Conservation (phyloP, 1,140 invertebrate genomes). For the Drosophila ambigua region DNA sequence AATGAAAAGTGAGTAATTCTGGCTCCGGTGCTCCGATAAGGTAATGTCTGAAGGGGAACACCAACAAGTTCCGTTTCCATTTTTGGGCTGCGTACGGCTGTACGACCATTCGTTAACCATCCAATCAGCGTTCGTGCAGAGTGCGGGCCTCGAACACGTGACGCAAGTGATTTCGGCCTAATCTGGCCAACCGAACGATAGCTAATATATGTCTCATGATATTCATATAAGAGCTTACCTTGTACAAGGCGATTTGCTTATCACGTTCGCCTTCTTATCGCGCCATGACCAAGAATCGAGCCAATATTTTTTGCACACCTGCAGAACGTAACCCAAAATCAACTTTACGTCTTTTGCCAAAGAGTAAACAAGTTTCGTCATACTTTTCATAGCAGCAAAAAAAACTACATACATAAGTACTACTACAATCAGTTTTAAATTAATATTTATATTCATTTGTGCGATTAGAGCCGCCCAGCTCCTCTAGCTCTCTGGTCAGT, state of each 20-base stretch:
- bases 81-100: neutral
- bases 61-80: conserved; percentile 3
- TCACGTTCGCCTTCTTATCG: conserved; percentile 46
- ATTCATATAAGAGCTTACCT: conserved; percentile 50
- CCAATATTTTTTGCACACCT: conserved; percentile 56
- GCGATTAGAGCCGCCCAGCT: conserved; percentile 34
- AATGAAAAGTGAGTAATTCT: conserved; percentile 38
- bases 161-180: conserved; percentile 31
- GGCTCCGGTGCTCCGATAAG: conserved; percentile 21
- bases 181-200: conserved; percentile 28
- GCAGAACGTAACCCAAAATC: conserved; percentile 25
- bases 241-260: conserved; percentile 54
- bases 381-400: conserved; percentile 49
- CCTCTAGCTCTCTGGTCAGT: no score
- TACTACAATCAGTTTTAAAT: conserved; percentile 70
- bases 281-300: conserved; percentile 16
- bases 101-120: neutral
- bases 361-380: conserved; percentile 71
- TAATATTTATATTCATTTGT: conserved; percentile 59
- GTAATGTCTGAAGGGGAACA: conserved; percentile 7
- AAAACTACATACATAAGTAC: neutral
- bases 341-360: neutral
- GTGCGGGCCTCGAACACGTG: conserved; percentile 19
- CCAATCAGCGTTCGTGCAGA: no score
- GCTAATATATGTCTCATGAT: conserved; percentile 63